These are phyloP conservation scores for Heliangelus exortis DNA, from an alignment of 2,797 vertebrate species.

Conservation along the genomic window DNA sequence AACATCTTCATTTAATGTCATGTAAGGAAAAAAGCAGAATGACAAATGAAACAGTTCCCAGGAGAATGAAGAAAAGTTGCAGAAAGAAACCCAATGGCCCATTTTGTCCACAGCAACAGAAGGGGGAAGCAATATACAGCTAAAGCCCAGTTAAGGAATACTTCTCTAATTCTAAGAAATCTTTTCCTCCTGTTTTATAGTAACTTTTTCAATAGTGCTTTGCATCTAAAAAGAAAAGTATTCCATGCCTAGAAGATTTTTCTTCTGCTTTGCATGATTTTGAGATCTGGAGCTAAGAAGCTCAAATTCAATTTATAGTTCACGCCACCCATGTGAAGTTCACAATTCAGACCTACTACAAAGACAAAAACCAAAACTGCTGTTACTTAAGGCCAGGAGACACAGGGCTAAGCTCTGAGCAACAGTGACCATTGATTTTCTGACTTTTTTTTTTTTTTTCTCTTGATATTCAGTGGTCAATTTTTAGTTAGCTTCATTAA, in stretches of 20 bases:
- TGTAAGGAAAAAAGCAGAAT: neutral
- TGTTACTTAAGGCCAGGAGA: neutral
- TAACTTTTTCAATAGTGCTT: neutral
- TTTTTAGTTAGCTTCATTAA: slow-evolving; percentile 3
- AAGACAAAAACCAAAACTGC: neutral
- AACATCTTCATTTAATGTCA: neutral
- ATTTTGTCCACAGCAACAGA: neutral
- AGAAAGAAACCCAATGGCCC: neutral
- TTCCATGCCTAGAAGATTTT: neutral
- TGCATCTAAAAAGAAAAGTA: neutral
- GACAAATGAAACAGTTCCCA: neutral
- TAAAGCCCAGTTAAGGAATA: neutral
- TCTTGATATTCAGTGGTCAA: neutral
- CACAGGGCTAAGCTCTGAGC: neutral
- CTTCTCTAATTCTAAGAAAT: neutral
- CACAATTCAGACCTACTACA: neutral
- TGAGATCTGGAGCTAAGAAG: neutral
- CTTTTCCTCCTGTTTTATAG: neutral
- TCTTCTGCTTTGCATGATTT: neutral
- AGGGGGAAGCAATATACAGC: neutral
- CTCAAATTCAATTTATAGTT: slow-evolving; percentile 24
- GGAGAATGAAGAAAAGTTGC: neutral
- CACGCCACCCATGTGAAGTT: neutral
- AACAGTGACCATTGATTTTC: neutral
- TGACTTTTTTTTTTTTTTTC: neutral